A percentile compares a stretch with the other conserved stretches of the same genome.
phyloP scores from a whole-genome alignment of 2,888 invertebrate species.

The Diachrysia chrysitis region DNA sequence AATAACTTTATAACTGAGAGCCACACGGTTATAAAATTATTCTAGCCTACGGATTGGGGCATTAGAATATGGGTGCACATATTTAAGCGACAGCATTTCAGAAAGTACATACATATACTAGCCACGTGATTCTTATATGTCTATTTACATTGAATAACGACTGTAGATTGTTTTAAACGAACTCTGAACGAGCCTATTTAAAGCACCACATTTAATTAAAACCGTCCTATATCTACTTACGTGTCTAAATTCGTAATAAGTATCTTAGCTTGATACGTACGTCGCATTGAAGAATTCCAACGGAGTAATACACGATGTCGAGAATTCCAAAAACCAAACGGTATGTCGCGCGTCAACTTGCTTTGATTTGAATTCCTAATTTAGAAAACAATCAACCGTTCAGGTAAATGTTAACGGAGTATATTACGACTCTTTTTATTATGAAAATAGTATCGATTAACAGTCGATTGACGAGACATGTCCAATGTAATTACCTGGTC shows the following conservation, averaged over 20 bases:
- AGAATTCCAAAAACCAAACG: slow-evolving; percentile 63
- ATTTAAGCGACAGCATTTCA: neutral
- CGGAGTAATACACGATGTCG: slow-evolving; percentile 9
- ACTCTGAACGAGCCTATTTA: neutral
- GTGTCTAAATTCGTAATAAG: slow-evolving; percentile 18
- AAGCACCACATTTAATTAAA: slow-evolving; percentile 9
- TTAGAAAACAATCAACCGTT: slow-evolving; percentile 64
- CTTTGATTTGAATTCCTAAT: slow-evolving; percentile 65
- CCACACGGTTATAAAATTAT: neutral
- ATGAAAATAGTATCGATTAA: slow-evolving; percentile 51
- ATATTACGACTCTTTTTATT: slow-evolving; percentile 40
- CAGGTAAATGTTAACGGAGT: slow-evolving; percentile 37
- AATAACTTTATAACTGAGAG: slow-evolving; percentile 4
- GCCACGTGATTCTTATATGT: neutral
- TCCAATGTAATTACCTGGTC: slow-evolving; percentile 14
- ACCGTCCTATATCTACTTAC: neutral
- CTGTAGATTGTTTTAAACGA: slow-evolving; percentile 1
- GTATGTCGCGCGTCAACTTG: slow-evolving; percentile 54
- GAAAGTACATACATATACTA: neutral
- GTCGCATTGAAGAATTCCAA: slow-evolving; percentile 1
- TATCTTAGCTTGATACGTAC: slow-evolving; percentile 35
- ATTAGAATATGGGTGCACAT: slow-evolving; percentile 2
- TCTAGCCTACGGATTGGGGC: neutral
- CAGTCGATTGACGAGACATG: slow-evolving; percentile 34
- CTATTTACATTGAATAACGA: neutral